phyloP scores from a whole-genome alignment of 2,797 vertebrate species.

The Garrulus glandarius region DNA sequence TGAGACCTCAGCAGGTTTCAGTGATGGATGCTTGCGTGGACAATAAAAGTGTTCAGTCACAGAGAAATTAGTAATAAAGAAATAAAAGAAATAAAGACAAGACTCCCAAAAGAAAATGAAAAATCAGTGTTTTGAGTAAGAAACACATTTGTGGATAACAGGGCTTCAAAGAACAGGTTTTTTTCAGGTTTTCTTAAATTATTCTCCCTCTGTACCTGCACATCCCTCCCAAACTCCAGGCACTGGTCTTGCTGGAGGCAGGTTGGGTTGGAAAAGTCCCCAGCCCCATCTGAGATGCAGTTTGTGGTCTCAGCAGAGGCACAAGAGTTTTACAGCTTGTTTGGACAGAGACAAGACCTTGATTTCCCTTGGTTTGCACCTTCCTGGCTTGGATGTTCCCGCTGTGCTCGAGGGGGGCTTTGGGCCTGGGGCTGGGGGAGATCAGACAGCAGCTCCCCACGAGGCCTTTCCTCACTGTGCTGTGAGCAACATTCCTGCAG shows the following conservation, averaged over 20 bases:
- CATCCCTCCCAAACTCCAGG: background rate
- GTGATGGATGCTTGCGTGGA: background rate
- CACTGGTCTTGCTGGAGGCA: background rate
- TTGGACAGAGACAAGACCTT: background rate
- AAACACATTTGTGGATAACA: background rate
- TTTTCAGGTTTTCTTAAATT: background rate
- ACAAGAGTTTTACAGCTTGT: accelerated
- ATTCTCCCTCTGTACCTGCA: background rate
- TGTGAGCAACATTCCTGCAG: background rate
- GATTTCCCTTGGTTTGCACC: background rate
- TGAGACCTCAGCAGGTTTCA: background rate
- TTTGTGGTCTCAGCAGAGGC: background rate
- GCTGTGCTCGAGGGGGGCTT: background rate
- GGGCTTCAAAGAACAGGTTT: background rate
- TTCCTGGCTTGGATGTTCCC: background rate
- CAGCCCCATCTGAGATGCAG: background rate
- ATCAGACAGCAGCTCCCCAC: background rate
- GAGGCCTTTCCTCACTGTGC: background rate
- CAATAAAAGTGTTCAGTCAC: background rate
- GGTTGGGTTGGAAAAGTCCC: background rate
- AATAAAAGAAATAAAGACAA: background rate
- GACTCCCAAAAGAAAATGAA: background rate
- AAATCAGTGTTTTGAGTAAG: background rate
- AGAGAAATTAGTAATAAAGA: background rate
- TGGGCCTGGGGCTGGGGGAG: background rate